phyloP scores from a whole-genome alignment of 2,797 vertebrate genomes.

The Salmo trutta region DNA sequence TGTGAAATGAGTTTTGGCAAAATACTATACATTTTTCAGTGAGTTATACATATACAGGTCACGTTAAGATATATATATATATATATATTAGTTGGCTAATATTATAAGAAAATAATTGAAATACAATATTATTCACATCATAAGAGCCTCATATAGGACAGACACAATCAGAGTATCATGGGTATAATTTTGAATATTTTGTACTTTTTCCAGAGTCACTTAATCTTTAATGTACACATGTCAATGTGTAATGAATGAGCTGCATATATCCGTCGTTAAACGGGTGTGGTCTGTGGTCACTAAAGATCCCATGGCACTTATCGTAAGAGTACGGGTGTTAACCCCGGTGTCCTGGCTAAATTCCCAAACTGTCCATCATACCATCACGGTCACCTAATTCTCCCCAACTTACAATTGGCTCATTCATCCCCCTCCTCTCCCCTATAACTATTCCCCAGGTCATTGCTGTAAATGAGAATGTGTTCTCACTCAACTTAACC shows the following conservation, averaged over 20 bases:
- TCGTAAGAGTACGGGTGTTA: too few species aligned
- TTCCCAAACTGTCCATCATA: too few species aligned
- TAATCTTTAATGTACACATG: background rate
- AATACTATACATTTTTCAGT: slow-evolving; percentile 19
- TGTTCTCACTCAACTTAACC: too few species aligned
- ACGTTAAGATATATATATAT: background rate
- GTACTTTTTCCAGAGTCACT: background rate
- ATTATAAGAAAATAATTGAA: too few species aligned
- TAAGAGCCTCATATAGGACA: background rate
- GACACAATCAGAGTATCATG: background rate
- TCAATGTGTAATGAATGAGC: background rate
- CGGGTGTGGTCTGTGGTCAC: too few species aligned
- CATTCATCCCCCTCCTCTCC: too few species aligned
- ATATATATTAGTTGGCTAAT: background rate
- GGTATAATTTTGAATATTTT: background rate
- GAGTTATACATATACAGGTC: background rate
- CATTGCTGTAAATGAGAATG: too few species aligned
- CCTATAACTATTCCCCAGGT: too few species aligned
- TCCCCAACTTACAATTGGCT: too few species aligned
- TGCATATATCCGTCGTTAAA: background rate
- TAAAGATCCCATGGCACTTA: too few species aligned
- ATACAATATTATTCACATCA: background rate
- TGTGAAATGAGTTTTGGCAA: slow-evolving; percentile 24
- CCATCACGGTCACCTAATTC: too few species aligned
- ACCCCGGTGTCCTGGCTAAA: too few species aligned